phyloP scores from a whole-genome alignment of 2,113 vertebrate species.

The Tupaia tana region DNA sequence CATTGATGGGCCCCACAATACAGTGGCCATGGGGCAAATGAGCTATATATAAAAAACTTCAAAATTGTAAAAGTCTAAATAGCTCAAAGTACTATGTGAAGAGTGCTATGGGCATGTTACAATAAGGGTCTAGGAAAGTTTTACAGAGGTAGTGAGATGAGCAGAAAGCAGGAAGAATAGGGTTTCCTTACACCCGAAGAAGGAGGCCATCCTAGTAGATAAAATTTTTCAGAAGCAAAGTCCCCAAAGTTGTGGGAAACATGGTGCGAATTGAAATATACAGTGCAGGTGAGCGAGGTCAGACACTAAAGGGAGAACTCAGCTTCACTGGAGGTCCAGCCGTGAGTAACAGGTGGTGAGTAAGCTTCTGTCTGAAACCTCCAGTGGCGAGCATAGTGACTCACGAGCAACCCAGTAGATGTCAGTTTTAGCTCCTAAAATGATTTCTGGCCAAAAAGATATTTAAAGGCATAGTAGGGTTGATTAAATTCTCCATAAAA shows the following conservation, averaged over 20 bases:
- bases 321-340: neutral
- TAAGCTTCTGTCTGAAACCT: neutral
- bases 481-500: neutral
- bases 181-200: neutral
- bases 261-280: neutral
- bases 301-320: neutral
- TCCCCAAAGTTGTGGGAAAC: neutral
- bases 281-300: neutral
- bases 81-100: neutral
- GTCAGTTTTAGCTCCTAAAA: neutral
- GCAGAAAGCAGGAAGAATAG: neutral
- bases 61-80: neutral
- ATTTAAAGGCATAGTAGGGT: neutral
- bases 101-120: neutral
- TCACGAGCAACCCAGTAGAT: accelerated
- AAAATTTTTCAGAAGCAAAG: neutral
- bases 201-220: neutral
- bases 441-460: neutral
- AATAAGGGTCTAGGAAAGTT: neutral
- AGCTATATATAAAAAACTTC: neutral
- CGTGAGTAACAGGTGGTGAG: neutral
- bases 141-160: neutral
- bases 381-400: neutral
- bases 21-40: neutral
- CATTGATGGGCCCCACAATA: neutral